Evolutionary conservation across 2,888 invertebrate species (phyloP), one percentile per base, ranked within the genome.

Genomic region (Polydrusus cervinus): DNA sequence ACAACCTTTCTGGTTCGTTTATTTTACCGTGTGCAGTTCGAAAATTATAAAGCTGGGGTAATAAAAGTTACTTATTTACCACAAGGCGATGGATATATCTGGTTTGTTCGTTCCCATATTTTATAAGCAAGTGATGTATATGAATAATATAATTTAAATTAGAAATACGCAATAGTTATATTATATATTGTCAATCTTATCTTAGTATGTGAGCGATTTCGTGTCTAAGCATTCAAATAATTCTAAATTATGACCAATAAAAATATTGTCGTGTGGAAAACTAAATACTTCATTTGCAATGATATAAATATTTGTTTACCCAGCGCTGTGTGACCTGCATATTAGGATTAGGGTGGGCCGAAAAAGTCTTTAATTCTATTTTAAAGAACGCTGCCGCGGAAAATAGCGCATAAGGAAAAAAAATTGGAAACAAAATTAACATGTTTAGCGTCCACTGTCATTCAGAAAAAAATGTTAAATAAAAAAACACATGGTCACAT

Each of bases 1-100:
- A 47, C 30, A 45, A 62, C 20, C 45, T 47, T 30, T 65, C 43
- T 40, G 65, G 65, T 66, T 45, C 9, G 67, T 73, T 74, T 74
- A 30, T 68, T 74, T 55, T 74, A 62, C 67, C 73, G 73, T 74
- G 73, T 74, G 73, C 73, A 74, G 65, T 57, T 53, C 16, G 11
- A 14, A 60, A 38, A 60, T 60, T 14, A 18, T 60, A 60, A 60
- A 60, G 38, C 57, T 18, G 16, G 16, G 57, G 38, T 16, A 60
- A 60, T 60, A 60, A 60, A 60, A 60, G 11, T 60, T n/a, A 55
- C 55, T 34, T 38, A 38, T 38, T 60, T 14, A 38, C 57, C 25
- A 60, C 57, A 38, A 60, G 30, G 13, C n/a, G 3, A 57, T 38
- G 57, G 16, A 34, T 55, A 55, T 55, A 55, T 55, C 55, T 14